Evolutionary conservation across 2,888 invertebrate species (phyloP).

Genomic region (Calameuta idolon): DNA sequence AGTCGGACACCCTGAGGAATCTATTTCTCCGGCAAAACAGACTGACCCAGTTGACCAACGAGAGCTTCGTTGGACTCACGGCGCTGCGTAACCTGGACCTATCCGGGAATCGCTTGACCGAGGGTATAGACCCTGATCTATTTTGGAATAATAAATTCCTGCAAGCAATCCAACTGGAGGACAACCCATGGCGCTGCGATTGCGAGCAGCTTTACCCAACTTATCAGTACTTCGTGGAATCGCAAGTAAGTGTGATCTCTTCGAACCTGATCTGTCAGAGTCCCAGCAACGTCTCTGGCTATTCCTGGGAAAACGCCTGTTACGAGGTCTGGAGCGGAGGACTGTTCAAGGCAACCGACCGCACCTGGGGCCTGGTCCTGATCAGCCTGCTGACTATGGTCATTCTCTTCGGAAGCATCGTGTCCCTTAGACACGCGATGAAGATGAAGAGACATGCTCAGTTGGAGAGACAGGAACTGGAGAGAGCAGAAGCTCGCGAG

Average conservation of each 20-base stretch:
- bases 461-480: constrained; percentile 70
- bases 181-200: constrained; percentile 84
- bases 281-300: constrained; percentile 73
- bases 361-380: constrained; percentile 53
- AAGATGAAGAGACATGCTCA: constrained; percentile 69
- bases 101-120: constrained; percentile 78
- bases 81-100: constrained; percentile 74
- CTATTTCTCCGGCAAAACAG: constrained; percentile 73
- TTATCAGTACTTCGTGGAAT: constrained; percentile 72
- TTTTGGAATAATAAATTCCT: constrained; percentile 74
- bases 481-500: constrained; percentile 72
- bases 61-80: constrained; percentile 74
- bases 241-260: constrained; percentile 71
- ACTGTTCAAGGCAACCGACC: constrained; percentile 30
- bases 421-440: constrained; percentile 71
- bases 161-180: constrained; percentile 73
- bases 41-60: constrained; percentile 73
- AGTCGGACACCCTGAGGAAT: constrained; percentile 72
- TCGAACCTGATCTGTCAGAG: constrained; percentile 74
- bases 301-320: constrained; percentile 79
- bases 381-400: constrained; percentile 63
- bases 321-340: constrained; percentile 71
- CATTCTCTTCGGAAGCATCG: constrained; percentile 70
- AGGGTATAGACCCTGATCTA: constrained; percentile 71
- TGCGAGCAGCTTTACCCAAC: constrained; percentile 75